phyloP scores from a whole-genome alignment of 2,113 vertebrate species.

The Potamarius usumacintae region DNA sequence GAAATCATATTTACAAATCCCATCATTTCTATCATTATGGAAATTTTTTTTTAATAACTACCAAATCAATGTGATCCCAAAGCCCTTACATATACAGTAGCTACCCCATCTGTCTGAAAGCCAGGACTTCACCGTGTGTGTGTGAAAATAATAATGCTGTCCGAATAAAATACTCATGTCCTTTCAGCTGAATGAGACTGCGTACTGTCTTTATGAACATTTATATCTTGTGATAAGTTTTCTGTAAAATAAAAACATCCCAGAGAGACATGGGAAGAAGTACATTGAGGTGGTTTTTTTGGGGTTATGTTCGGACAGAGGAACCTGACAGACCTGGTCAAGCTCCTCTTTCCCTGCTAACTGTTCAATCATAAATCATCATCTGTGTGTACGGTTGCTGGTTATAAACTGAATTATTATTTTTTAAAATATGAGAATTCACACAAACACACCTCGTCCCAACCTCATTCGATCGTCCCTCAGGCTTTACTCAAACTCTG shows the following conservation, averaged over 20 bases:
- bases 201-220: not conserved
- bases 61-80: not conserved
- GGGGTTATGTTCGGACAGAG: too few species aligned
- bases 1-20: not conserved
- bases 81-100: not conserved
- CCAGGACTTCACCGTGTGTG: not conserved
- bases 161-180: not conserved
- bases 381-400: not conserved
- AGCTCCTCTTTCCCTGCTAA: not conserved
- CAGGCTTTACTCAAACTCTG: not conserved
- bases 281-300: too few species aligned
- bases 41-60: not conserved
- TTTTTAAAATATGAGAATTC: not conserved
- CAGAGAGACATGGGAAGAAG: not conserved
- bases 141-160: not conserved
- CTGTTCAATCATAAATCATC: not conserved
- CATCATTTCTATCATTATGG: not conserved
- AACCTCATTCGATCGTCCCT: not conserved
- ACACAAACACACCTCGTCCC: not conserved
- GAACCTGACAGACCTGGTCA: not conserved
- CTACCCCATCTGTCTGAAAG: not conserved
- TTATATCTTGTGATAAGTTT: not conserved
- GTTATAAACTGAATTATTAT: not conserved
- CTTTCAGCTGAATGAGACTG: not conserved
- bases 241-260: not conserved